Conservation (phyloP, 1,140 invertebrate species). For the Cyclina sinensis region DNA sequence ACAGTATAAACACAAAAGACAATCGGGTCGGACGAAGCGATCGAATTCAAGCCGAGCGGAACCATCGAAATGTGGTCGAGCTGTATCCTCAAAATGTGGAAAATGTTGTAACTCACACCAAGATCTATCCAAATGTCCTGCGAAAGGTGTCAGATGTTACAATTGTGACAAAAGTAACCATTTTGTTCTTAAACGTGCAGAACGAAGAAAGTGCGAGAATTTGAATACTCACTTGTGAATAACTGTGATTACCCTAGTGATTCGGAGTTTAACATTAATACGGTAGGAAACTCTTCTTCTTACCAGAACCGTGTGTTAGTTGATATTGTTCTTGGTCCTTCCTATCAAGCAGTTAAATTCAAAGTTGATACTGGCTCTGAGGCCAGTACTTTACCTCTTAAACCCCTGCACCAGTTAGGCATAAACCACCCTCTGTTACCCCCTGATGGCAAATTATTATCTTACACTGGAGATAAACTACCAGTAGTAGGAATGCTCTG, state of each 20-base stretch:
- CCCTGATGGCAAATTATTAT: not conserved
- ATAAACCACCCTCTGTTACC: no score
- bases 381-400: not conserved
- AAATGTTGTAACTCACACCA: no score
- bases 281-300: no score
- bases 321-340: not conserved
- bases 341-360: not conserved
- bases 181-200: no score
- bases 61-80: not conserved
- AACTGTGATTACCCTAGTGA: not conserved
- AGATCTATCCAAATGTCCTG: not conserved
- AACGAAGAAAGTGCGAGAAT: not conserved
- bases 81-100: not conserved
- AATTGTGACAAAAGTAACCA: no score
- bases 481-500: constrained; percentile 9
- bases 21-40: no score
- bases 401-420: not conserved
- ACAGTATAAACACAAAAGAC: no score
- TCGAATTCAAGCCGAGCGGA: no score
- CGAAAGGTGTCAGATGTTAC: not conserved
- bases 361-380: not conserved
- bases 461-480: constrained; percentile 14
- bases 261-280: constrained; percentile 29
- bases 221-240: not conserved
- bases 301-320: no score